Percentiles rank a stretch among this genome's conserved stretches.
Evolutionary conservation across 2,888 invertebrate species (phyloP).

Genomic region (Parnassius smintheus): DNA sequence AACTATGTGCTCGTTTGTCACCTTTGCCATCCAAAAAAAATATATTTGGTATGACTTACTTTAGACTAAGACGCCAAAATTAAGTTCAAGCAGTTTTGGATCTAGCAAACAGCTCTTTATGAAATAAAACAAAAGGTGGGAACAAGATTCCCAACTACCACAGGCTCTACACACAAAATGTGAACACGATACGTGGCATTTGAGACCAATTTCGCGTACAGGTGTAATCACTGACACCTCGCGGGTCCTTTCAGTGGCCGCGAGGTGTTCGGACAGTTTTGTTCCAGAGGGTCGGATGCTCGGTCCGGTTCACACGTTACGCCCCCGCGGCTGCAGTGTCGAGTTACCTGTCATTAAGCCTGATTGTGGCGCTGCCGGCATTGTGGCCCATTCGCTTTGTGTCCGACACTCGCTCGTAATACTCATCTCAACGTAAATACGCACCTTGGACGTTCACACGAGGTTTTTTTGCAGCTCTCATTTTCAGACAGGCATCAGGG

Average conservation of each 20-base stretch:
- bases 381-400: slow-evolving; percentile 31
- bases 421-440: slow-evolving; percentile 20
- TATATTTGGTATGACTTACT: too few relatives aligned
- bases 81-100: too few relatives aligned
- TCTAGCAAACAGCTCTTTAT: too few relatives aligned
- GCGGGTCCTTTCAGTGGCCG: slow-evolving; percentile 1
- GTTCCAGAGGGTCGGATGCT: slow-evolving; percentile 2
- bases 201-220: slow-evolving; percentile 8
- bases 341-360: slow-evolving; percentile 29
- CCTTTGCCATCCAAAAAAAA: too few relatives aligned
- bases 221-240: slow-evolving; percentile 4
- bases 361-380: slow-evolving; percentile 29
- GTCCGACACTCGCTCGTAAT: slow-evolving; percentile 30
- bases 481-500: not conserved
- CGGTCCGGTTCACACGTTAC: slow-evolving; percentile 29
- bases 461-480: slow-evolving; percentile 10
- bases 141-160: not conserved
- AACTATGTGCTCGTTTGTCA: too few relatives aligned
- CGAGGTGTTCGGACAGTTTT: slow-evolving; percentile 3
- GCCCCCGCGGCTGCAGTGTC: slow-evolving; percentile 26
- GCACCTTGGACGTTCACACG: slow-evolving; percentile 27
- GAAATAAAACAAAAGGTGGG: not conserved
- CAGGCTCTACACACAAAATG: not conserved
- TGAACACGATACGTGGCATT: not conserved
- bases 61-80: too few relatives aligned